Conservation (phyloP, 2,797 vertebrate genomes). For the Crocodylus rhombifer region DNA sequence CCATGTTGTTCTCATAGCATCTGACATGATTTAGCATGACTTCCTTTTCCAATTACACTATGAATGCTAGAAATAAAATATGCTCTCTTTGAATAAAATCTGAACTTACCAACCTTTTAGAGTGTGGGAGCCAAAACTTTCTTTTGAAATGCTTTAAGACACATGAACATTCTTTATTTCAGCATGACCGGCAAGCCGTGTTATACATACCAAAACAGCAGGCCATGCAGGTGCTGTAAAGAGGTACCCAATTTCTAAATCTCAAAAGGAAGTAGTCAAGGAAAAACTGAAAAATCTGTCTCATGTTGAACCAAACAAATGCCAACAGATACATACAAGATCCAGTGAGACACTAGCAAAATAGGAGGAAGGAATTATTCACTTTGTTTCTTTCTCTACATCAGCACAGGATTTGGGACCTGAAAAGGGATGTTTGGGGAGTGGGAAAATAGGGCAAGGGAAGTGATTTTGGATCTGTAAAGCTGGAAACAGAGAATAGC, state of each 20-base stretch:
- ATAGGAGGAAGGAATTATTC: neutral
- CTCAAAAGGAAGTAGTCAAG: neutral
- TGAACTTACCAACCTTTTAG: neutral
- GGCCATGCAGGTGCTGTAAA: neutral
- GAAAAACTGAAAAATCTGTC: neutral
- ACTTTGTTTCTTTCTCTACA: neutral
- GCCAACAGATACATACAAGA: rapidly evolving
- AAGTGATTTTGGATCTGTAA: neutral
- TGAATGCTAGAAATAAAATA: slow-evolving; percentile 12
- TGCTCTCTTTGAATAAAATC: neutral
- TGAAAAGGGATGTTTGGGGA: neutral
- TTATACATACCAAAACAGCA: neutral
- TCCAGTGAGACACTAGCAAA: rapidly evolving
- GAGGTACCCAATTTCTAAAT: neutral
- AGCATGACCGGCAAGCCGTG: neutral
- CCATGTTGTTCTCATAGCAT: neutral
- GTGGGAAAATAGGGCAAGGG: neutral
- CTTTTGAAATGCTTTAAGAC: neutral
- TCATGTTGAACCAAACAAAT: neutral
- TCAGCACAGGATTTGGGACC: neutral
- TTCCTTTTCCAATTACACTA: slow-evolving; percentile 13
- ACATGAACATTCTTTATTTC: neutral
- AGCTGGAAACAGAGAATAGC: neutral
- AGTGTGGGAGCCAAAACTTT: neutral
- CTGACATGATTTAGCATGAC: neutral